Conservation (phyloP, 2,888 invertebrate species). For the Phyto melanocephala region DNA sequence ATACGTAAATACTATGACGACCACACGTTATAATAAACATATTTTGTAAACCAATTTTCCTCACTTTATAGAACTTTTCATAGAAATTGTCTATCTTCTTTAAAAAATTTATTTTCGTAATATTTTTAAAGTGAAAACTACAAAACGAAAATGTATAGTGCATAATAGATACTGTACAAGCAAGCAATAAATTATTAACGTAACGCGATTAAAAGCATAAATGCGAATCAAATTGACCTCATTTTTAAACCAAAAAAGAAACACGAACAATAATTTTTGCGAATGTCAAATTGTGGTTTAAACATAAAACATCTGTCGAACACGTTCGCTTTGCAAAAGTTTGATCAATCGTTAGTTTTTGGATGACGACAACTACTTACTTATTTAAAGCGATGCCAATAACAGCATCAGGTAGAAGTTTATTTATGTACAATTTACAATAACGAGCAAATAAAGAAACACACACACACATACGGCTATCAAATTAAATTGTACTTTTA, state of each 20-base stretch:
- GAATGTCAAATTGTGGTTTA: conserved; percentile 32
- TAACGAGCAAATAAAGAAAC: conserved; percentile 23
- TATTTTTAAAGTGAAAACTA: conserved; percentile 16
- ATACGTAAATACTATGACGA: too few relatives aligned
- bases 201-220: conserved; percentile 39
- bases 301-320: conserved; percentile 49
- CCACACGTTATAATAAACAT: too few relatives aligned
- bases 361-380: conserved; percentile 14
- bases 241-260: conserved; percentile 37
- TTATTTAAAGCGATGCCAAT: background rate
- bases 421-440: background rate
- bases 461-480: background rate
- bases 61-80: too few relatives aligned
- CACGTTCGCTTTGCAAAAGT: background rate
- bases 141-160: background rate
- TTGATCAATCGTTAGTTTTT: conserved; percentile 30
- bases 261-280: conserved; percentile 16
- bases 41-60: too few relatives aligned
- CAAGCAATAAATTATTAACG: conserved; percentile 39
- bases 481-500: background rate
- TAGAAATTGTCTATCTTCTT: too few relatives aligned
- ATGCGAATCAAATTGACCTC: conserved; percentile 50
- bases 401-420: conserved; percentile 7
- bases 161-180: background rate
- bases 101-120: too few relatives aligned